Evolutionary conservation across 1,140 invertebrate species (phyloP).

Genomic region (Halictus rubicundus): DNA sequence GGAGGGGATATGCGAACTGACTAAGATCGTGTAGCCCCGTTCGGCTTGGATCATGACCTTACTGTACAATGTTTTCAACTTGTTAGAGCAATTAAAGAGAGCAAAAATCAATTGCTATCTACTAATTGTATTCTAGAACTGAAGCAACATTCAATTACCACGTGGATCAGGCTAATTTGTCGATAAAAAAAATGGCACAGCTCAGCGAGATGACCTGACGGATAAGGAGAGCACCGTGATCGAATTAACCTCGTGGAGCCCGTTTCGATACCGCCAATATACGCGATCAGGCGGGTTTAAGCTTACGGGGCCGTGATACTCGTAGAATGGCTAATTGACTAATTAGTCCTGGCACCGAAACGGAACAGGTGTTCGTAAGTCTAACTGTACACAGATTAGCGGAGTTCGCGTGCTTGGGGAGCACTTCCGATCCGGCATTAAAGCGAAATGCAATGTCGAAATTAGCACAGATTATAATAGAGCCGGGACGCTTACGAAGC

Average conservation of each 20-base stretch:
- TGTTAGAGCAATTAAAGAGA: no score
- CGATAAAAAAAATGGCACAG: no score
- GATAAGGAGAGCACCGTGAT: neutral
- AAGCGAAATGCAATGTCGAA: conserved; percentile 66
- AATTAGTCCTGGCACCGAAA: conserved; percentile 68
- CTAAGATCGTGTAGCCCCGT: no score
- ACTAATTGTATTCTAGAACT: no score
- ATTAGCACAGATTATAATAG: conserved; percentile 63
- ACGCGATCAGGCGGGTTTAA: neutral
- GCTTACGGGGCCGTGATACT: conserved; percentile 7
- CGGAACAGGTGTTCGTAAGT: conserved; percentile 69
- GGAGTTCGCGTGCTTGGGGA: conserved; percentile 62
- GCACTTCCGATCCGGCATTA: conserved; percentile 63
- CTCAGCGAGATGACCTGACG: neutral
- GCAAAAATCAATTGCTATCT: no score
- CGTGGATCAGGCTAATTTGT: no score
- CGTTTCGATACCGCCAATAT: neutral
- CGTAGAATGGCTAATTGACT: conserved; percentile 64
- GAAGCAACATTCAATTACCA: no score
- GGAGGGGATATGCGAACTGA: no score
- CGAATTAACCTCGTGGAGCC: neutral
- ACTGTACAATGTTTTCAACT: no score
- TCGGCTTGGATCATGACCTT: no score
- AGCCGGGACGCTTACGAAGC: conserved; percentile 33
- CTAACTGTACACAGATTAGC: conserved; percentile 66